Percentiles rank a stretch among this genome's conserved stretches.
phyloP scores from a whole-genome alignment of 2,888 invertebrate species.

The Sarcophaga carnaria region DNA sequence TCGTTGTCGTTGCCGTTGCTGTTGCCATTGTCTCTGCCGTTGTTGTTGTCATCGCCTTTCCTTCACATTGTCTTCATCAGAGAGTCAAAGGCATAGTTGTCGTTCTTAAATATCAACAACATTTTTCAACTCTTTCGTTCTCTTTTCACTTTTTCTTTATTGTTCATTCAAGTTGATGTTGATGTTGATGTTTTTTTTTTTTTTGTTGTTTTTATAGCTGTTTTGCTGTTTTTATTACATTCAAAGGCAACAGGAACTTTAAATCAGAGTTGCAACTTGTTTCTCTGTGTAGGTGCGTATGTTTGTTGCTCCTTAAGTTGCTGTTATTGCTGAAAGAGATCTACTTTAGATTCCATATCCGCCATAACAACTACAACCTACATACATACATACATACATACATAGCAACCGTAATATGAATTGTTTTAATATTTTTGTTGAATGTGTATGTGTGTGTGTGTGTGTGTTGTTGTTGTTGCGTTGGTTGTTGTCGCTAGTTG shows the following conservation, averaged over 20 bases:
- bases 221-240: constrained; percentile 33
- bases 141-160: neutral
- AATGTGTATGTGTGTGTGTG: neutral
- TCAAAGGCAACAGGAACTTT: constrained; percentile 48
- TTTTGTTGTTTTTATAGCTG: neutral
- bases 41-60: neutral
- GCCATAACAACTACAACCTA: constrained; percentile 35
- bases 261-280: constrained; percentile 41
- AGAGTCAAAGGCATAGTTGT: constrained; percentile 34
- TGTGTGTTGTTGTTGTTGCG: neutral
- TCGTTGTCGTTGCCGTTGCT: neutral
- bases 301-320: neutral
- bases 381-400: neutral
- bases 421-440: constrained; percentile 56
- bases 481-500: constrained; percentile 5
- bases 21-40: neutral
- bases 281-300: neutral
- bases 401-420: constrained; percentile 38
- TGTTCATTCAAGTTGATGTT: constrained; percentile 1
- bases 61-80: constrained; percentile 20
- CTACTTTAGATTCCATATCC: constrained; percentile 63
- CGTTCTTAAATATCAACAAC: constrained; percentile 49
- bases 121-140: constrained; percentile 49
- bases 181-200: constrained; percentile 8
- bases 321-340: constrained; percentile 29